Evolutionary conservation across 2,113 vertebrate genomes (phyloP), one percentile per base, ranked within the genome.

Genomic region (Montifringilla adamsi): DNA sequence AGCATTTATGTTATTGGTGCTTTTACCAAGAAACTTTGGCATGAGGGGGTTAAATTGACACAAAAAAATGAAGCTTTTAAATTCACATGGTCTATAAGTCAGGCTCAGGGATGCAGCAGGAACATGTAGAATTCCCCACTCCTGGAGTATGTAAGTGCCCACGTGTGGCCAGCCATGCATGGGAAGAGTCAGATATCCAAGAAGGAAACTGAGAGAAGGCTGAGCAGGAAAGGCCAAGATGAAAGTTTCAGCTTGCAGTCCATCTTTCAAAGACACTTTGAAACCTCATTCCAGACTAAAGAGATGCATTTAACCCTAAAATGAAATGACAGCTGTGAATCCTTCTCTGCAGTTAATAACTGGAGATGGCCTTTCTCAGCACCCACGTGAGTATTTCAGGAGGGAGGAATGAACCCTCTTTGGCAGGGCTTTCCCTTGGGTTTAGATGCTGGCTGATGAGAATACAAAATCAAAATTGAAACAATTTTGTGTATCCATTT

Each of bases 151-250:
- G n/a, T 30, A 10, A 6, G 21, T 24, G 69, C 35, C 27, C 56
- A 1, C 13, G 3, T 24, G 28, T 3, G 28, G 28, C 9, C 11
- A 39, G 0, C 12, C 7, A 26, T 2, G 1, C 1, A 0, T 7
- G 6, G 24, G 22, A 78, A 24, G 43, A 85, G 44, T 44, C 37
- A 28, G 66, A 20, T 49, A 41, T 7, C 41, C 1, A 1, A 64
- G n/a, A 68, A 35, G 6, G 24, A 47, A 60, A 53, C 2, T 60
- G 31, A 39, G 52, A 70, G 33, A 63, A 70, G 35, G 15, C 18
- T n/a, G 15, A 1, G 5, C 14, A 84, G 37, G 26, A 87, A 89
- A 60, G 62, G 30, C 47, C 43, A 59, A 72, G 52, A 67, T 28
- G 24, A 27, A 76, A 30, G 16, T 11, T 78, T 78, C 23, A 87